Base-by-base conservation (phyloP, 2,888 invertebrate genomes). In the Pyrochroa serraticornis region DNA sequence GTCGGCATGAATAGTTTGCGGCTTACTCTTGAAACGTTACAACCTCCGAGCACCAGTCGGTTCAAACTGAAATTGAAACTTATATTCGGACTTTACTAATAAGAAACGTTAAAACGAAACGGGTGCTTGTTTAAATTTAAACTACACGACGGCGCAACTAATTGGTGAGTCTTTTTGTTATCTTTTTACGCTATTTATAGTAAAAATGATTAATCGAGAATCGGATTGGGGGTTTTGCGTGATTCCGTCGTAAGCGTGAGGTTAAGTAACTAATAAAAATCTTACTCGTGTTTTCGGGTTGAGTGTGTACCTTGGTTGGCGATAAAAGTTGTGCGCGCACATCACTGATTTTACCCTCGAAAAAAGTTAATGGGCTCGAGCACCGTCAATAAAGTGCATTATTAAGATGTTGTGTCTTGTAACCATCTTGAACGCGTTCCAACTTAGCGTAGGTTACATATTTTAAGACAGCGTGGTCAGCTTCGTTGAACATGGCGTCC, bases 401-500 rank as follows among this genome's bases (percentile, higher is more conserved):
- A 72, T 71, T 71, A 65, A 71, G 68, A 69, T 68, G 70, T 69
- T 66, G 62, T 56, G 59, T 57, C 65, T 64, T 53, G 63, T 64
- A 66, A 65, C 62, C 67, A 62, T 65, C 64, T 68, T 70, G 65
- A 65, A 65, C 62, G 62, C 71, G 66, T 62, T 64, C 68, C 66
- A 67, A 70, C 72, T 71, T 66, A 65, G 70, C 64, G 71, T 67
- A 71, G 74, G 71, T 71, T 70, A 72, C 68, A 72, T 70, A 70
- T 73, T 73, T 71, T 67, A 70, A 71, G 70, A 71, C 69, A 64
- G 64, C 70, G 63, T 72, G 69, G 68, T 72, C 70, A 69, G 65
- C 66, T 67, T 61, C 34, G 61, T 60, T 58, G 63, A 72, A 72
- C 70, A 74, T 75, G 73, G 72, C 73, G 68, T 63, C 71, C 63